Evolutionary conservation across 2,797 vertebrate genomes (phyloP).

Genomic region (Enteromius thamalakanensis): DNA sequence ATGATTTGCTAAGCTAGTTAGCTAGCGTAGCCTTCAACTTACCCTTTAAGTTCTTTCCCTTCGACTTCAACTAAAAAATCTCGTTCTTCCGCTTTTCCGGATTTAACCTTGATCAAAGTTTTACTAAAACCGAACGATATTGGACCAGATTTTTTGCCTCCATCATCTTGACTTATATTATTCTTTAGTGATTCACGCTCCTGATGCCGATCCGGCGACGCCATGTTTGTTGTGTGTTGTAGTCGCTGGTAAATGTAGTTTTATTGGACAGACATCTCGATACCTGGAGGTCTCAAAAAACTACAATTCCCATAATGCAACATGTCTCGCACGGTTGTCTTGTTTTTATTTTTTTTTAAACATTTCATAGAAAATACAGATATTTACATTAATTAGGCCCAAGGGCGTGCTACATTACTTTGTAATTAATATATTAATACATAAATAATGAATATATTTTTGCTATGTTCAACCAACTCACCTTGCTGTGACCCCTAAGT

Average conservation of each 20-base stretch:
- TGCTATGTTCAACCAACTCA: neutral
- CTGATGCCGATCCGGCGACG: conserved; percentile 62
- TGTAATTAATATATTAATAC: neutral
- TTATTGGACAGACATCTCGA: fast-evolving
- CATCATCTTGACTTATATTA: conserved; percentile 51
- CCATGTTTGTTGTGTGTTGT: conserved; percentile 72
- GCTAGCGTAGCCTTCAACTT: conserved; percentile 52
- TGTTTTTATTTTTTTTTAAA: neutral
- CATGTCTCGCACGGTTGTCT: neutral
- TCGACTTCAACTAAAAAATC: conserved; percentile 79
- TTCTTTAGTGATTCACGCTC: conserved; percentile 28
- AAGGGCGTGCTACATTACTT: neutral
- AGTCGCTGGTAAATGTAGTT: conserved; percentile 71
- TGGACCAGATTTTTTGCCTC: conserved; percentile 65
- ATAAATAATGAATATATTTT: neutral
- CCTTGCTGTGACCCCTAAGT: neutral
- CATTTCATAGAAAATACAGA: neutral
- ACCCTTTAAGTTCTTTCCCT: conserved; percentile 76
- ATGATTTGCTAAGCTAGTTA: conserved; percentile 48
- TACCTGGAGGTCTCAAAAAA: fast-evolving
- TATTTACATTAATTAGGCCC: neutral
- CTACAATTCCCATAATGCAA: conserved; percentile 65
- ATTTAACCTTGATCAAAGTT: conserved; percentile 74
- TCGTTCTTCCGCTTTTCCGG: conserved; percentile 62
- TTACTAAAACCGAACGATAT: conserved; percentile 82